Base-by-base conservation (phyloP, 2,797 vertebrate genomes). In the Pangasius mekongensis region DNA sequence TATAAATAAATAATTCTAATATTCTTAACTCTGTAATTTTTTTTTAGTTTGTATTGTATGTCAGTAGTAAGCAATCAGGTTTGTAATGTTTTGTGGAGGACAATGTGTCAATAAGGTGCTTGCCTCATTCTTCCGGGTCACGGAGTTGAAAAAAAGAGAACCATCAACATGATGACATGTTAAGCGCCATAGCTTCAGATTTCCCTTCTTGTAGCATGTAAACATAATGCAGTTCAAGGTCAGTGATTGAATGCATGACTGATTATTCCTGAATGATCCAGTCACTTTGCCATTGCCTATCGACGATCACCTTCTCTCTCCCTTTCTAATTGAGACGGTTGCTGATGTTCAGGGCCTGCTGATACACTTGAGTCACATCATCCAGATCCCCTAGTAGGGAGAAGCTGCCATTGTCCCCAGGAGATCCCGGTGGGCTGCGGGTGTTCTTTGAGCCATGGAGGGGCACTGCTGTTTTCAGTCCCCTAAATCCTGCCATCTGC, bases 351-450 rank as follows among this genome's bases (percentile, higher is more conserved):
- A 99, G 96, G 93, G 99, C 99, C 95, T 98, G 98, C 96, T 99
- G 98, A 94, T 99, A 99, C 94, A 99, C 98, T 97, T 99, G 98
- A 97, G 99, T 99, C 96, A 99, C 98, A 85, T 99, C 98, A 91
- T 99, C 99, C 97, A 99, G 97, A 94, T 99, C 98, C 69, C 97
- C 95, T 90, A 99, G 97, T 94, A 99, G 95, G 91, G 98, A 99
- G 96, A 99, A 99, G 95, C 98, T 99, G 94, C 98, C 98, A 92
- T 98, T 99, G 96, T 99, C 98, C 87, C 96, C 97, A 16, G 98
- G 97, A 74, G 97, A 98, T 92, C 97, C 98, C 84, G 95, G 96
- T 84, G 97, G 95, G 85, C 95, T 93, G 27, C 97, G 96, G 89
- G 96, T 97, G 90, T 97, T 96, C 92, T 98, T 98, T 92, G 97